Evolutionary conservation across 2,113 vertebrate species (phyloP).

Genomic region (Clarias gariepinus): DNA sequence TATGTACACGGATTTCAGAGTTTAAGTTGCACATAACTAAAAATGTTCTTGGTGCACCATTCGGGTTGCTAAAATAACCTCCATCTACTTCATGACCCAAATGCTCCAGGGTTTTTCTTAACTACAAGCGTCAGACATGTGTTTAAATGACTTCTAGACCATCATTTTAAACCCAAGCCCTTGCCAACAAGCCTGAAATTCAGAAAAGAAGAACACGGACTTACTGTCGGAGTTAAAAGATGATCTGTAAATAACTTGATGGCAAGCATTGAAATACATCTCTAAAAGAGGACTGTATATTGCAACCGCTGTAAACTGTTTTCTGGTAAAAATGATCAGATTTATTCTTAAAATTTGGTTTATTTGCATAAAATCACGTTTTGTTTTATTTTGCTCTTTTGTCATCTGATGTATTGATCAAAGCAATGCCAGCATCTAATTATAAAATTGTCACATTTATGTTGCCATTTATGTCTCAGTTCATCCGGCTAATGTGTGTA

Average conservation of each 20-base stretch:
- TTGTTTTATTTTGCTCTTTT: background rate
- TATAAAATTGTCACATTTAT: background rate
- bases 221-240: background rate
- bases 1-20: background rate
- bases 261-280: background rate
- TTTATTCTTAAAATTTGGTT: background rate
- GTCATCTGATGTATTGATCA: too few species aligned
- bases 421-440: background rate
- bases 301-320: background rate
- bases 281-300: background rate
- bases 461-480: background rate
- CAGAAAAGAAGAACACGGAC: background rate
- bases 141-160: background rate
- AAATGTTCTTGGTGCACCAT: too few species aligned
- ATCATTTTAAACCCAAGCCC: background rate
- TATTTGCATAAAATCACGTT: background rate
- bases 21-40: too few species aligned
- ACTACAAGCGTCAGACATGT: background rate
- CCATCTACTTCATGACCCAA: too few species aligned
- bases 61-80: too few species aligned
- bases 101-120: background rate
- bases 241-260: background rate
- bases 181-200: background rate
- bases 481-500: background rate
- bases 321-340: background rate